phyloP scores from a whole-genome alignment of 2,113 vertebrate species.

The Pavo muticus region DNA sequence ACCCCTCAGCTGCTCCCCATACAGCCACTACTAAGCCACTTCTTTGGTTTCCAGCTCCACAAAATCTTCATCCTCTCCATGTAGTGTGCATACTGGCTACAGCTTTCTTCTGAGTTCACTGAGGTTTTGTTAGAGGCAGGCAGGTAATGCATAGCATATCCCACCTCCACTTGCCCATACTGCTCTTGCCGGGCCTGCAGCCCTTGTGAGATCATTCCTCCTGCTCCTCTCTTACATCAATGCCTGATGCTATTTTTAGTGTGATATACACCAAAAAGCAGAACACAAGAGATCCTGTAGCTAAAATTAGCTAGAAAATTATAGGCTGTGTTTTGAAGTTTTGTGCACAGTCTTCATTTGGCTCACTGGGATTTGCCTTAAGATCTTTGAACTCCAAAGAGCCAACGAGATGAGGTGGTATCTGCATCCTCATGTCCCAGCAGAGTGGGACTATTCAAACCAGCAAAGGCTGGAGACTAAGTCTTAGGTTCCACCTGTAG shows the following conservation, averaged over 20 bases:
- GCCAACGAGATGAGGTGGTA: neutral
- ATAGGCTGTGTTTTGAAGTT: conserved; percentile 4
- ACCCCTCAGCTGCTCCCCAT: neutral
- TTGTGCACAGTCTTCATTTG: neutral
- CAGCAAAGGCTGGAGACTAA: neutral
- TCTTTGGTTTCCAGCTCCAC: neutral
- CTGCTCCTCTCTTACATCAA: neutral
- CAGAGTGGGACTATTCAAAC: neutral
- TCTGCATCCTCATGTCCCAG: neutral
- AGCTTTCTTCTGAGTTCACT: neutral
- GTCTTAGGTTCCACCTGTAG: neutral
- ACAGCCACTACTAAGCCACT: neutral
- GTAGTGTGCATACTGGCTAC: neutral
- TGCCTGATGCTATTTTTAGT: neutral
- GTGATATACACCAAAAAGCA: conserved; percentile 32
- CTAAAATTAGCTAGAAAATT: conserved; percentile 50
- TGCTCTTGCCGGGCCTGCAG: neutral
- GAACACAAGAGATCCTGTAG: neutral
- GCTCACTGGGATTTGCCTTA: fast-evolving
- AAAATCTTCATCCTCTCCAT: neutral
- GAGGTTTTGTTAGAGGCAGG: neutral
- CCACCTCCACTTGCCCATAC: neutral
- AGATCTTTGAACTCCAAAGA: neutral
- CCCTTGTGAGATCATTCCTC: neutral
- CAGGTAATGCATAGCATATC: neutral